Base-by-base conservation (phyloP, 2,797 vertebrate species). In the Austrolebias charrua region DNA sequence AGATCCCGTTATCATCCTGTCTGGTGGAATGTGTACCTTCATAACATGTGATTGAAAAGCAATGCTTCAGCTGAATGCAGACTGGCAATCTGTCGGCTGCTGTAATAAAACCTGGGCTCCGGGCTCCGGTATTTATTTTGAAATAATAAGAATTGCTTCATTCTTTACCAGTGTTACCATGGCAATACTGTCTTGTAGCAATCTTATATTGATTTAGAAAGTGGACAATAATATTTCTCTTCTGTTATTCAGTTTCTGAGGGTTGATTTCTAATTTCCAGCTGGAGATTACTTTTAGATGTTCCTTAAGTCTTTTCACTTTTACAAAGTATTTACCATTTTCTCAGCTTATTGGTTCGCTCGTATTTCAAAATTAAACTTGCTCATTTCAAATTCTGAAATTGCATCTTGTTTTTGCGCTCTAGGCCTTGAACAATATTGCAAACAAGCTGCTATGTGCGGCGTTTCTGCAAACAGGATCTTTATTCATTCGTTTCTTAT, bases 181-280 rank as follows among this genome's bases (percentile, higher is more conserved):
- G 96, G 96, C 96, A 96, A 98, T 98, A 94, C 94, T 93, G 90
- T 96, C 95, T 93, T 92, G 93, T 95, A 96, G 95, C 95, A 74
- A 94, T 95, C 94, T 94, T 96, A 96, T 99, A 98, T 98, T 98
- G 96, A 98, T 98, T 98, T 96, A 95, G 93, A 96, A 96, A 97
- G 96, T 96, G 96, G 96, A 96, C 96, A 94, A 95, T 97, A 97
- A 98, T 98, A 97, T 98, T 97, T 98, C 92, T 98, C 95, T 96
- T 95, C 94, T 95, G 95, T 96, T 98, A 95, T 95, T 96, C 93
- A 92, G 91, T 98, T 97, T 96, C 94, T 95, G 91, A 93, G 93
- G 94, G 94, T 95, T 98, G 95, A 95, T 96, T 98, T 98, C 94
- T 96, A 98, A 97, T 99, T 98, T 98, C 95, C 95, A 96, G 94